Base-by-base conservation (phyloP, 2,888 invertebrate genomes). In the Teinopalpus imperialis region DNA sequence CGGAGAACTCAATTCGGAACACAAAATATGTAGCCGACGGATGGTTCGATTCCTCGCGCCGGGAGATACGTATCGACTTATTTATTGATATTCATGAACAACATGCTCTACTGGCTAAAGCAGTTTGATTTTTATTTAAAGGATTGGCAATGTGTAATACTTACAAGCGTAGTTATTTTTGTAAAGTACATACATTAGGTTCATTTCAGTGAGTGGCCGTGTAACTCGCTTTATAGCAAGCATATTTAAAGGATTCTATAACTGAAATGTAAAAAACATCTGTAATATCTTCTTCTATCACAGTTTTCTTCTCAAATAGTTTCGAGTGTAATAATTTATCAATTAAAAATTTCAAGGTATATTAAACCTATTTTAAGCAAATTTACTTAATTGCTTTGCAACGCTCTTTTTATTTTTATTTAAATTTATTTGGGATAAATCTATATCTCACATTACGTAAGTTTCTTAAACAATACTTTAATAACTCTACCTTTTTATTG, bases 1-100 rank as follows among this genome's bases (percentile, higher is more conserved):
- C 29, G 6, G 35, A 10, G 14, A 34, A 35, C 23, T 41, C 40
- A 8, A 41, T 46, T 46, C 40, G 8, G 34, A 16, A 23, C 13
- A 16, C 32, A 24, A 50, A 50, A 49, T 57, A 52, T 41, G 21
- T 32, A 43, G 47, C 39, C 56, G 56, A 44, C 56, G 56, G 49
- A 55, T 55, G 57, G 50, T 61, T 59, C 57, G 57, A 63, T 63
- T 61, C 63, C 57, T 54, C 47, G 59, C 63, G 40, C 30, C 29
- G 40, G 46, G 46, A 35, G 34, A 41, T 41, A 30, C 36, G 41
- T 18, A 36, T 47, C 36, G 30, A 35, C 41, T 47, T 47, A 47
- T 41, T 47, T 47, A 47, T 47, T 41, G 46, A 41, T 47, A 42
- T 41, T 35, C 35, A 41, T 20, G 46, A 47, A 36, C 46, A 46